Evolutionary conservation across 1,140 invertebrate genomes (phyloP), one percentile per base, ranked within the genome.

Genomic region (Macrocentrus cingulum): DNA sequence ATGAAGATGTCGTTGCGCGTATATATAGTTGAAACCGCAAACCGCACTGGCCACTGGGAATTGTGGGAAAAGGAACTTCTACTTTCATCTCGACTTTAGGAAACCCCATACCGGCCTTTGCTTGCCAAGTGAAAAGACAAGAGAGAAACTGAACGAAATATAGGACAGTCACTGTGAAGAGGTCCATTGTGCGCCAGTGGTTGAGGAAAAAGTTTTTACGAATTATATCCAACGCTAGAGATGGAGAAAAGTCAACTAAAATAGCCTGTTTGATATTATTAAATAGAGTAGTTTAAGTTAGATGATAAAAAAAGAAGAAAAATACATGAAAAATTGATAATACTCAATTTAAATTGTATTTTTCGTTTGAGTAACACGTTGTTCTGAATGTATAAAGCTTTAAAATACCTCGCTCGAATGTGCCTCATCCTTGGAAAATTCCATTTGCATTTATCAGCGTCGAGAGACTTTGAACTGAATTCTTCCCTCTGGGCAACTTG

Each of bases 391-490:
- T n/a, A 48, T 48, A 48, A 48, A 39, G 15, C 15, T 6, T 22
- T 7, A 23, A 2, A 23, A 23, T n/a, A 23, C 29, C 22, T 25
- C 11, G 13, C 15, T n/a, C 2, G n/a, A 25, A 15, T 16, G 45
- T n/a, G 45, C 45, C 13, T 48, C 19, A 25, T 13, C 29, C 29
- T 23, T 23, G 20, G 8, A n/a, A 48, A 48, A 48, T 48, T 25
- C 45, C 22, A 48, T 48, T 48, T 48, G 23, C 45, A 48, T 48
- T 48, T 48, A 48, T 48, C 20, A 48, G 20, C n/a, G 42, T 20
- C 16, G 3, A 11, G 45, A 48, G 45, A 25, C 18, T 46, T 56
- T 37, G 36, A 25, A 16, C 20, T 29, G 11, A n/a, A 13, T 39
- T 15, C 15, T 39, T 13, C 36, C 9, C 9, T 29, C 25, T 29